phyloP scores from a whole-genome alignment of 2,797 vertebrate genomes.

The Halcyon leucocephala region DNA sequence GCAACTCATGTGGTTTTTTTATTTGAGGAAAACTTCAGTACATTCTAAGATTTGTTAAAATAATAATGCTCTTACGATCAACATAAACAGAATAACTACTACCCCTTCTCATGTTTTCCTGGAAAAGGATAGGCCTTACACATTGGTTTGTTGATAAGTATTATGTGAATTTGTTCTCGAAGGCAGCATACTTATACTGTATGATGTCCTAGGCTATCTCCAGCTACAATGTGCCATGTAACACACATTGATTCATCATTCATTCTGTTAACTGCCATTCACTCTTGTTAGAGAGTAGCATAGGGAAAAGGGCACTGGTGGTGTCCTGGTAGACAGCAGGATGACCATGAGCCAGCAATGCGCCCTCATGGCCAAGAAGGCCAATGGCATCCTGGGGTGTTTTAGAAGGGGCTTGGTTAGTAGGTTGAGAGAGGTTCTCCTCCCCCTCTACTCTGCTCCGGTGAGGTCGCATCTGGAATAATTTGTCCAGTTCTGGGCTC shows the following conservation, averaged over 20 bases:
- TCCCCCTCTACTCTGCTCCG: too few relatives aligned
- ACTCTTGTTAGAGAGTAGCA: too few relatives aligned
- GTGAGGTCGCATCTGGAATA: too few relatives aligned
- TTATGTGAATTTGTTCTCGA: background rate
- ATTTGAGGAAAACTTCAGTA: background rate
- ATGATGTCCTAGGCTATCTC: background rate
- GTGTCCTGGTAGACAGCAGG: too few relatives aligned
- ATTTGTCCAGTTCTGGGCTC: too few relatives aligned
- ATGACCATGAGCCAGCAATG: too few relatives aligned
- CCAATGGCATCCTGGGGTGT: too few relatives aligned
- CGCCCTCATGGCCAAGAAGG: too few relatives aligned
- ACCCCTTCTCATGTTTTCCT: background rate
- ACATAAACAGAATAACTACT: background rate
- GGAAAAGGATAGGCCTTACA: background rate
- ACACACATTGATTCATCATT: background rate
- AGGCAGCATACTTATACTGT: background rate
- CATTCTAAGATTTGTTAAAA: background rate
- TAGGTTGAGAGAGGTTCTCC: too few relatives aligned
- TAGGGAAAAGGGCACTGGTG: too few relatives aligned
- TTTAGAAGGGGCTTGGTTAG: too few relatives aligned
- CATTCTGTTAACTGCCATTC: too few relatives aligned
- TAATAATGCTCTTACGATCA: background rate
- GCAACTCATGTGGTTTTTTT: background rate
- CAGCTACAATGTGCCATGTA: background rate
- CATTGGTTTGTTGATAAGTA: background rate